Base-by-base conservation (phyloP, 2,797 vertebrate genomes). In the Lacerta agilis region DNA sequence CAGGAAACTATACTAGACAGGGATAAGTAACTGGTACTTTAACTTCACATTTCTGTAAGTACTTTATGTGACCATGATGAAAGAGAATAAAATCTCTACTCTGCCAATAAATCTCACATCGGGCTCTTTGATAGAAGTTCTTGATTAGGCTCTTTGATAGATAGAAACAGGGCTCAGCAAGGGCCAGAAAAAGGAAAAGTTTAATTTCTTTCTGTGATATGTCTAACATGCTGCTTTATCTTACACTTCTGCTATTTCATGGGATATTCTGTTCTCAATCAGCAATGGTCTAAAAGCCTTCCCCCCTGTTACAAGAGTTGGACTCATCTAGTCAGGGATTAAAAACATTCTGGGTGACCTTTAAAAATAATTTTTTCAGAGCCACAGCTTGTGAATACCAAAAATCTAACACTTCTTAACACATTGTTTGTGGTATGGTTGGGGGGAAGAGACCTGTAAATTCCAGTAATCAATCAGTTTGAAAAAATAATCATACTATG, bases 401-500 rank as follows among this genome's bases (percentile, higher is more conserved):
- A 73, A 33, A 29, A 36, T 15, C 27, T 41, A 67, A 86, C 36
- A 84, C 41, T 55, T 58, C 55, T 43, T 84, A 79, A 10, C 25
- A 43, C 33, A 80, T 85, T 89, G 58, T 76, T 89, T 85, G 64
- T 69, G 45, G 33, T 66, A 61, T 9, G 13, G 6, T 25, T 80
- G 43, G 23, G 23, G 36, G 61, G 67, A 58, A 29, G 20, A 38
- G 29, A 23, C 2, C 38, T 67, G 18, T 75, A 66, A 36, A 83
- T 38, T 78, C n/a, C 1, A 66, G 49, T 41, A 84, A 80, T 76
- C 76, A 90, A 87, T 84, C 76, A 75, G 45, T 80, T 80, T 84
- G 33, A 29, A 58, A 80, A 87, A 85, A 85, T 80, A 90, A 90
- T 81, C 71, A 75, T 33, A 76, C 69, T 67, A 18, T 38, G 71